phyloP scores from a whole-genome alignment of 64 coral and sea anemone species.

The Actinia equina region DNA sequence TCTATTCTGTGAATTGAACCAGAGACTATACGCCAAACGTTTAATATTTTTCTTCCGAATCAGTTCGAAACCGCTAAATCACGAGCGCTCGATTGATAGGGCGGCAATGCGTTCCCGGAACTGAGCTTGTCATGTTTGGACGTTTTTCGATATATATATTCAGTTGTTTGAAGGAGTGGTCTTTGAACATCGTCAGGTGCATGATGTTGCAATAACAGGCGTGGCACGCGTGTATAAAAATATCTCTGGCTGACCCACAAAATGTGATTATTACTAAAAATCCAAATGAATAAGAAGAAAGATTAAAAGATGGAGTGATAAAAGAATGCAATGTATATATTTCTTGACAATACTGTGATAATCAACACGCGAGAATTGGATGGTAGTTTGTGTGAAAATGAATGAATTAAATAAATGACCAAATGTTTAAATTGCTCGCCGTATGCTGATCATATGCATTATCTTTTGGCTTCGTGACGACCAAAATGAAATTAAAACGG shows the following conservation, averaged over 20 bases:
- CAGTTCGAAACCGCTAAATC: background rate
- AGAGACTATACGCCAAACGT: background rate
- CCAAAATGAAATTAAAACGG: background rate
- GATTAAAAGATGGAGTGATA: background rate
- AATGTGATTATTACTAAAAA: background rate
- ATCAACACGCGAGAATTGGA: background rate
- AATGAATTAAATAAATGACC: background rate
- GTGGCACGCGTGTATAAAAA: background rate
- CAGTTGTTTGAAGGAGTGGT: background rate
- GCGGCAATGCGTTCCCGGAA: background rate
- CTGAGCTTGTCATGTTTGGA: no score
- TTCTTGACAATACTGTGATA: background rate
- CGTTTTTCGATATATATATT: no score
- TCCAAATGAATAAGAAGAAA: background rate
- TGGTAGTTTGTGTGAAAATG: background rate
- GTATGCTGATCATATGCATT: background rate
- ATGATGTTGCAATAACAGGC: background rate
- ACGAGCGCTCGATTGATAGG: background rate
- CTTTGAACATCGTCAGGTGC: background rate
- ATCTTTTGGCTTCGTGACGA: background rate
- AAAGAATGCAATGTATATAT: background rate
- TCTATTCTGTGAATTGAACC: background rate
- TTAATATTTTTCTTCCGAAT: background rate
- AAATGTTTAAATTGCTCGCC: background rate
- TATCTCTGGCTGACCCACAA: background rate